phyloP scores from a whole-genome alignment of 2,113 vertebrate species.

The Malurus cyaneus region DNA sequence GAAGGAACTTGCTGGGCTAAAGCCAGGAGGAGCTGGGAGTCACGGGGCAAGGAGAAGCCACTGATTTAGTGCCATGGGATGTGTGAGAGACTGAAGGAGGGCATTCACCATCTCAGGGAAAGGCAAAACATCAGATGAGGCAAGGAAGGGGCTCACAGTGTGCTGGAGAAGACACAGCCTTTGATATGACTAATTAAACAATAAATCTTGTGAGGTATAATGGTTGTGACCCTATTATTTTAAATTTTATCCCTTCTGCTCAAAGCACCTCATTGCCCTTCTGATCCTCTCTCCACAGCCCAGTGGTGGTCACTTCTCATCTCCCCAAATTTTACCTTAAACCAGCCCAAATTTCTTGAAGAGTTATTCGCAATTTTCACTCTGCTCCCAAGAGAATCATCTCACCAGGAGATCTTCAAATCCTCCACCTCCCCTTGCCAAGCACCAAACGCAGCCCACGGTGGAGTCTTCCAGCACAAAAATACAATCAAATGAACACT shows the following conservation, averaged over 20 bases:
- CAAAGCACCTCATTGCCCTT: not conserved
- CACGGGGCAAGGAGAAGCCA: not conserved
- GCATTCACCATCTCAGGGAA: not conserved
- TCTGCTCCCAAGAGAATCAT: not conserved
- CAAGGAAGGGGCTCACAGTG: not conserved
- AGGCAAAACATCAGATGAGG: not conserved
- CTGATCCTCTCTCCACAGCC: not conserved
- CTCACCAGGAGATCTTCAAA: not conserved
- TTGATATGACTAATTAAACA: not conserved
- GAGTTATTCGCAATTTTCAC: not conserved
- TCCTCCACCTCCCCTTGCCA: not conserved
- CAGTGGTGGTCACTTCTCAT: fast-evolving
- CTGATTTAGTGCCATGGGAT: not conserved
- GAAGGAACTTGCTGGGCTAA: not conserved
- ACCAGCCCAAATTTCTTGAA: not conserved
- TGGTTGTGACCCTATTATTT: not conserved
- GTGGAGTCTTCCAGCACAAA: not conserved
- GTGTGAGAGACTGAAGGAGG: not conserved
- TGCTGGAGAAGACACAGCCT: not conserved
- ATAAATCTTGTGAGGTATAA: not conserved
- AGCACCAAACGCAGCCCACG: not conserved
- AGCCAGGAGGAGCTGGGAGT: not conserved
- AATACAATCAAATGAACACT: fast-evolving
- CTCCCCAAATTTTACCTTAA: not conserved
- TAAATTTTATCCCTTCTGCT: not conserved